Evolutionary conservation across 2,113 vertebrate genomes (phyloP).

Genomic region (Elgaria multicarinata): DNA sequence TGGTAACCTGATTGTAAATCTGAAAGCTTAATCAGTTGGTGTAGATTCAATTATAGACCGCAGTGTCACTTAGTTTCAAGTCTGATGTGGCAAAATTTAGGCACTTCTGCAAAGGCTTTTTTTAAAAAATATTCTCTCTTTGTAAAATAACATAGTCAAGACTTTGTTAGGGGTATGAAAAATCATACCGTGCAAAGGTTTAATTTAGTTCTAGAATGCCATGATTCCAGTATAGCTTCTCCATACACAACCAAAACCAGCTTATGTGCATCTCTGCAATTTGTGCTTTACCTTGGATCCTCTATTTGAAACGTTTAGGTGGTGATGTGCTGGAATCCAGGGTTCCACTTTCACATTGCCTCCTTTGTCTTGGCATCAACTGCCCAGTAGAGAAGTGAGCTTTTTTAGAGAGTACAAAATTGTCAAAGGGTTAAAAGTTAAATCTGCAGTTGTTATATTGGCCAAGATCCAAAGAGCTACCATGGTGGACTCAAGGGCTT

Average conservation of each 20-base stretch:
- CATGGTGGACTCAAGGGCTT: background rate
- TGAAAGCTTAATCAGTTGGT: conserved; percentile 71
- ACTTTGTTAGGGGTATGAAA: conserved; percentile 84
- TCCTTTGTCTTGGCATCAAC: conserved; percentile 61
- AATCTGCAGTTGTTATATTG: conserved; percentile 74
- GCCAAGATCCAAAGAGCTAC: conserved; percentile 21
- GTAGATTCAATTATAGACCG: conserved; percentile 76
- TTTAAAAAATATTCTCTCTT: conserved; percentile 87
- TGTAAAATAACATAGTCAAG: conserved; percentile 86
- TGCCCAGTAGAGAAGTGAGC: conserved; percentile 55
- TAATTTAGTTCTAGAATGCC: conserved; percentile 75
- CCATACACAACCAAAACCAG: conserved; percentile 76
- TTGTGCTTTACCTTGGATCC: conserved; percentile 82
- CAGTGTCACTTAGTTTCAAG: conserved; percentile 78
- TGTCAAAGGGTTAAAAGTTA: conserved; percentile 60
- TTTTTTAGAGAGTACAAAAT: conserved; percentile 63
- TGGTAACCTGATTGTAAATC: conserved; percentile 77
- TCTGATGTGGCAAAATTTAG: conserved; percentile 88
- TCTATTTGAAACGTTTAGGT: conserved; percentile 69
- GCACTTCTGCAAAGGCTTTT: conserved; percentile 88
- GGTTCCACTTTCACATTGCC: conserved; percentile 71
- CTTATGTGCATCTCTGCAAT: conserved; percentile 72
- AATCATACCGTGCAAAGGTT: conserved; percentile 85
- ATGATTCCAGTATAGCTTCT: conserved; percentile 77
- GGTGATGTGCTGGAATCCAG: conserved; percentile 60